Percentiles rank a stretch among this genome's conserved stretches.
Conservation (phyloP, 2,113 vertebrate species). For the Eulacestoma nigropectus region DNA sequence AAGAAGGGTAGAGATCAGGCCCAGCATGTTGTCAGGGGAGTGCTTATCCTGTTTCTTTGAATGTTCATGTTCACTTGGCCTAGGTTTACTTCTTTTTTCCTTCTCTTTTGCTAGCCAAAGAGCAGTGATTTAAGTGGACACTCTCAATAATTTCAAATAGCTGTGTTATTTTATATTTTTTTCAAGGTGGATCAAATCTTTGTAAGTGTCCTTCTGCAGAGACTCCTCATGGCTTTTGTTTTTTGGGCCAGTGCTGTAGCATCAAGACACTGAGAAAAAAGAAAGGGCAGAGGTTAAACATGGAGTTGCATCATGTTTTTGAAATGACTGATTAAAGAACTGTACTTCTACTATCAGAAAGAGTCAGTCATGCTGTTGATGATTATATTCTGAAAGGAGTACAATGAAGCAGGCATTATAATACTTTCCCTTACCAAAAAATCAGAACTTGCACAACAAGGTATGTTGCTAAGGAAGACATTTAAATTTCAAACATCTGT, state of each 20-base stretch:
- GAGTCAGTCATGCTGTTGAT: neutral
- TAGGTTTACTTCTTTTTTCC: neutral
- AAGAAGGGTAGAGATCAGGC: neutral
- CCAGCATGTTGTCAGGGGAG: neutral
- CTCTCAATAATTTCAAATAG: neutral
- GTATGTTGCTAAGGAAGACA: neutral
- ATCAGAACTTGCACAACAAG: neutral
- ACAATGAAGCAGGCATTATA: neutral
- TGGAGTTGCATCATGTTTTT: neutral
- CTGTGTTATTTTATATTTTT: neutral
- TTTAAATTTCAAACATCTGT: neutral
- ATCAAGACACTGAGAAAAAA: neutral
- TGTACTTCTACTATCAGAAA: neutral
- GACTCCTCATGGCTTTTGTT: neutral
- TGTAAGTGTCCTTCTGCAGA: neutral
- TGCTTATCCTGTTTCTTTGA: neutral
- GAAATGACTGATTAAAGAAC: neutral
- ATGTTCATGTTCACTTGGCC: neutral
- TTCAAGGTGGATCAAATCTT: neutral
- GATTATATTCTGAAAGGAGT: neutral
- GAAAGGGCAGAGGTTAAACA: neutral
- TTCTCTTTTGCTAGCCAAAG: neutral
- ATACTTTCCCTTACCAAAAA: neutral
- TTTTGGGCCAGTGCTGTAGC: neutral
- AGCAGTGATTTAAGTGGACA: conserved; percentile 37